Evolutionary conservation across 2,888 invertebrate species (phyloP), one percentile per base, ranked within the genome.

Genomic region (Sesia apiformis): DNA sequence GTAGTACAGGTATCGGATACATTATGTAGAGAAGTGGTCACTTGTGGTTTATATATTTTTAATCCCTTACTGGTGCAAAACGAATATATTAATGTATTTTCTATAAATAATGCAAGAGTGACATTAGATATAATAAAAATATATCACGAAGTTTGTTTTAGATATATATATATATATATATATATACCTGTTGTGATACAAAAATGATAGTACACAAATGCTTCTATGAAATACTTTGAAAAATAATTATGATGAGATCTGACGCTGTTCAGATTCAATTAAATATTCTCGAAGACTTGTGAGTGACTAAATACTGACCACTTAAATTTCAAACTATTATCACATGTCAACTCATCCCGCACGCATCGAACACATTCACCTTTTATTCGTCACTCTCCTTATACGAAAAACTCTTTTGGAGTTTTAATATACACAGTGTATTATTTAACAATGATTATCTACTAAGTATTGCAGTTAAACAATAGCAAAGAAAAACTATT

Each of bases 261-360:
- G 46, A 46, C 46, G 23, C 23, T 23, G 23, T 46, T 5, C 46
- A 46, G 46, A 46, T 46, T 8, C 46, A 8, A 4, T n/a, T 8
- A 4, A 46, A 46, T 6, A 8, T 46, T 46, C 8, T 68, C 57
- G 62, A 64, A 66, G 67, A 64, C 58, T 63, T 57, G 51, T 58
- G 60, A 50, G 38, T 58, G 63, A 64, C 67, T 72, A 71, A 64
- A 63, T 60, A 65, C 67, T 74, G 72, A 65, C 64, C 62, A 65
- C 77, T 76, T 78, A 81, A 23, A 66, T 70, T 72, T 54, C 76
- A 70, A 75, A 74, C 81, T 85, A 84, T 80, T 86, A 87, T 87
- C 86, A 87, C 86, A 86, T 78, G 71, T 78, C 74, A 76, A 74
- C 72, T 70, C 78, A 74, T 78, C 65, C 64, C 69, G 73, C 61